Evolutionary conservation across 1,140 invertebrate genomes (phyloP).

Genomic region (Aplysia californica): DNA sequence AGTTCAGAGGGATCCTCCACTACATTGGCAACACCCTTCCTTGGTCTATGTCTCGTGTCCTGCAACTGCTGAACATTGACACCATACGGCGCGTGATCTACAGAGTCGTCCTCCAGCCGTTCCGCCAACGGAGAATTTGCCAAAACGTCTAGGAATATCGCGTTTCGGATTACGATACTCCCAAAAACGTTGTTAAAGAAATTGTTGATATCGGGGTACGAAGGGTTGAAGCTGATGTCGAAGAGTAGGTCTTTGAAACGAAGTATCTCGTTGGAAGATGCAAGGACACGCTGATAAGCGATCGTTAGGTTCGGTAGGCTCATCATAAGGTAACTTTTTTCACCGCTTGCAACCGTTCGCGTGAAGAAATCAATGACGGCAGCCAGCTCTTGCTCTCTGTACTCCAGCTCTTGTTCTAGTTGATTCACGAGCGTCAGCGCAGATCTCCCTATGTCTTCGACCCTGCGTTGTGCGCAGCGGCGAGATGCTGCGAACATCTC

Average conservation of each 20-base stretch:
- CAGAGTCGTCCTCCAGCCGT: not conserved
- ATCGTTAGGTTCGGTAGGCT: not conserved
- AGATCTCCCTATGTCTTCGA: too few relatives aligned
- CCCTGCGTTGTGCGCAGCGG: too few relatives aligned
- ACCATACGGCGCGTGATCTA: not conserved
- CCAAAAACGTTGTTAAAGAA: not conserved
- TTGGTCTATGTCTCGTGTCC: not conserved
- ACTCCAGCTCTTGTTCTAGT: not conserved
- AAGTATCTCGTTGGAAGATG: not conserved
- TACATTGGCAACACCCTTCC: not conserved
- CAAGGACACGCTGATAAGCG: not conserved
- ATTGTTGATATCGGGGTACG: not conserved
- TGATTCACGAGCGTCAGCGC: too few relatives aligned
- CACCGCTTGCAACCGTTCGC: not conserved
- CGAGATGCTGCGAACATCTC: too few relatives aligned
- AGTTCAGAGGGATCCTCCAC: not conserved
- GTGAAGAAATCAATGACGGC: not conserved
- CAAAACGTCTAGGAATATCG: not conserved
- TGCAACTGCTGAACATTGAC: not conserved
- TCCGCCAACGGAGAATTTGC: not conserved
- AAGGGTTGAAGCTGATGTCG: slow-evolving; percentile 6
- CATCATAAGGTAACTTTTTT: too few relatives aligned
- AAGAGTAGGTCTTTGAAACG: not conserved
- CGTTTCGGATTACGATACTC: not conserved
- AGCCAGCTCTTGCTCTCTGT: not conserved